phyloP scores from a whole-genome alignment of 2,113 vertebrate species.

The Centropus unirufus region DNA sequence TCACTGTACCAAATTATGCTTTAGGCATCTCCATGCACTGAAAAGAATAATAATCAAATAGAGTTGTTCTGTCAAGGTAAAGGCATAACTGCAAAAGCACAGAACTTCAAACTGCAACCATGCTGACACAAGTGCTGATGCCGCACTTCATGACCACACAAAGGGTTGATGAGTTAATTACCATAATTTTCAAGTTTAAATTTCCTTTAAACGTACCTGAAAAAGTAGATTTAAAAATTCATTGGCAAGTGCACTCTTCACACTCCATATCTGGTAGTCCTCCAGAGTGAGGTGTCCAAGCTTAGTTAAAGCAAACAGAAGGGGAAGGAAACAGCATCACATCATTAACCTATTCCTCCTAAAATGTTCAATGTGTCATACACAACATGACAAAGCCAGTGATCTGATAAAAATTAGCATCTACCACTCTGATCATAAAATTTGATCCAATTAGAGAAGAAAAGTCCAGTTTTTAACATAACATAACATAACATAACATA shows the following conservation, averaged over 20 bases:
- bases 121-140: not conserved
- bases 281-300: slow-evolving; percentile 93
- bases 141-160: not conserved
- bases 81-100: not conserved
- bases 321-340: not conserved
- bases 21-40: not conserved
- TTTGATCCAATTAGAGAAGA: not conserved
- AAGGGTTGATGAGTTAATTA: not conserved
- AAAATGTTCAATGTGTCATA: not conserved
- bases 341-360: not conserved
- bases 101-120: not conserved
- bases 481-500: not conserved
- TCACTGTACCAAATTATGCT: not conserved
- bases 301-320: slow-evolving; percentile 67
- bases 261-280: slow-evolving; percentile 99
- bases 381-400: not conserved
- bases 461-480: not conserved
- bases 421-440: not conserved
- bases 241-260: slow-evolving; percentile 95
- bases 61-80: not conserved
- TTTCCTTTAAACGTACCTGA: slow-evolving; percentile 82
- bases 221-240: slow-evolving; percentile 98
- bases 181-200: not conserved
- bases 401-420: not conserved
- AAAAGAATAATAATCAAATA: not conserved